Percentiles rank a stretch among this genome's conserved stretches.
These are phyloP conservation scores for Pteruthius melanotis DNA, from an alignment of 2,113 vertebrate genomes.

Conservation along the genomic window DNA sequence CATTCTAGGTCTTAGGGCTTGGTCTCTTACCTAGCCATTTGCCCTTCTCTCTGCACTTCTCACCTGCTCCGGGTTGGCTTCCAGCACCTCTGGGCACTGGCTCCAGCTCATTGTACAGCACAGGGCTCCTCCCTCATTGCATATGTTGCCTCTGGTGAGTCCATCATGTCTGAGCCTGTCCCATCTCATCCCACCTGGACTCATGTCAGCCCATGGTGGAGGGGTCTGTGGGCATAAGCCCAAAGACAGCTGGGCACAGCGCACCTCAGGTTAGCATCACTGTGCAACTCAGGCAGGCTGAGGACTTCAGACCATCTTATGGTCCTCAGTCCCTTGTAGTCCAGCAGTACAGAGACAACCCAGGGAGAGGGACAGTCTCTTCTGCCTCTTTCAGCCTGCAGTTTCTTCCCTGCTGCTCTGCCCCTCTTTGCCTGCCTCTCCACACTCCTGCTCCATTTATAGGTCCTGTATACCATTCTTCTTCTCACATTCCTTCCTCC, in stretches of 20 bases:
- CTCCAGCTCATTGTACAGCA: background rate
- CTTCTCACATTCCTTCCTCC: background rate
- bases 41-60: background rate
- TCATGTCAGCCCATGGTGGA: background rate
- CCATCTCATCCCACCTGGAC: background rate
- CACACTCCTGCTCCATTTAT: background rate
- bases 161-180: background rate
- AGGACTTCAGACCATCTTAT: background rate
- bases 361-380: background rate
- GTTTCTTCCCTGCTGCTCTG: background rate
- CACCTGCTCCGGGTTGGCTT: background rate
- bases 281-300: background rate
- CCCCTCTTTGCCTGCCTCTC: background rate
- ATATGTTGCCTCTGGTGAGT: background rate
- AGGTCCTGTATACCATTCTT: rapidly evolving
- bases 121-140: background rate
- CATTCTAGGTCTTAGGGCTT: background rate
- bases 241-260: background rate
- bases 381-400: background rate
- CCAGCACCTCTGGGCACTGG: background rate
- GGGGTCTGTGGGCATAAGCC: background rate
- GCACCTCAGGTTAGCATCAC: background rate
- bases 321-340: background rate
- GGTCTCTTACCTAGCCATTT: background rate
- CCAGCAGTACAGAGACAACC: background rate